Evolutionary conservation across 1,140 invertebrate species (phyloP).

Genomic region (Augochlora pura): DNA sequence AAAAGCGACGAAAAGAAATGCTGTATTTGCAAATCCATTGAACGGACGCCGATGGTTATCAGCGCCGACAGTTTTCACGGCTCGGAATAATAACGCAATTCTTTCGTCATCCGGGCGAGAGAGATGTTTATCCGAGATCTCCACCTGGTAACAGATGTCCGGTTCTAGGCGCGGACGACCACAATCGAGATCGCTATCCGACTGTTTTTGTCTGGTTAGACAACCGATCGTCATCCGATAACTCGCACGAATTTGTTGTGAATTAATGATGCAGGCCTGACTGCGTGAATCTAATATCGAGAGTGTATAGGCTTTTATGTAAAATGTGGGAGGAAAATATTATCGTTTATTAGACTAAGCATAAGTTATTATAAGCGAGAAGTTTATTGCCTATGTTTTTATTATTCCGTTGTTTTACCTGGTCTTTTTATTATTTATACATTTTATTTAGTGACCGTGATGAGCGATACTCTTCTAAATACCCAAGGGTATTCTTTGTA

Average conservation of each 20-base stretch:
- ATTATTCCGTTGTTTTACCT: no score
- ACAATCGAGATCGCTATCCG: constrained; percentile 67
- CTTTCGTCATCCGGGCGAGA: constrained; percentile 64
- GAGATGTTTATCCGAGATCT: constrained; percentile 71
- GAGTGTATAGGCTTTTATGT: no score
- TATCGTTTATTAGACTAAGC: no score
- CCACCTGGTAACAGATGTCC: constrained; percentile 68
- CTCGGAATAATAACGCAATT: constrained; percentile 67
- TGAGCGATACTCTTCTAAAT: no score
- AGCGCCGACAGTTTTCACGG: constrained; percentile 43
- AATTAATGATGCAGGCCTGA: background rate
- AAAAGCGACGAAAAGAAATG: background rate
- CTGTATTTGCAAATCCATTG: constrained; percentile 21
- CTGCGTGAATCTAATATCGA: no score
- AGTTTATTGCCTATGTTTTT: no score
- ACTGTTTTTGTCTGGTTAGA: constrained; percentile 37
- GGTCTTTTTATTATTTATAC: no score
- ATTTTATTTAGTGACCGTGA: no score
- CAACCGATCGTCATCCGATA: constrained; percentile 42
- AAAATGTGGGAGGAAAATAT: no score
- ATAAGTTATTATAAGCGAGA: no score
- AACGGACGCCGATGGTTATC: constrained; percentile 36
- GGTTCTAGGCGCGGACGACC: constrained; percentile 68
- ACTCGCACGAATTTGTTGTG: constrained; percentile 9
- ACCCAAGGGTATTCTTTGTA: no score